phyloP scores from a whole-genome alignment of 2,113 vertebrate genomes.

The Penelope pileata region DNA sequence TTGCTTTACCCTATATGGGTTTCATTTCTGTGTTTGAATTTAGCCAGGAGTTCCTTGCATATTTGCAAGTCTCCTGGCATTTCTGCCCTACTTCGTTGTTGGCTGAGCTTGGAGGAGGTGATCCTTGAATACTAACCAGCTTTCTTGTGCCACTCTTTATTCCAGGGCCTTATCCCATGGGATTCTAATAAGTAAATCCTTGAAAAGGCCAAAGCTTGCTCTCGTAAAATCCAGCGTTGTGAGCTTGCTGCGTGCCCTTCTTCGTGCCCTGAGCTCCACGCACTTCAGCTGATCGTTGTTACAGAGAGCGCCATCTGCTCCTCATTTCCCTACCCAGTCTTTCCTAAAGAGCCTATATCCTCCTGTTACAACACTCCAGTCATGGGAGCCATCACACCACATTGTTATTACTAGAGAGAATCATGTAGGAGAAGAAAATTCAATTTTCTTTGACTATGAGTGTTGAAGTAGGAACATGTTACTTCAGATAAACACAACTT shows the following conservation, averaged over 20 bases:
- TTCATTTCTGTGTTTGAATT: background rate
- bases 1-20: background rate
- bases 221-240: background rate
- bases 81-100: background rate
- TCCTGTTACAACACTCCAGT: background rate
- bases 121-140: background rate
- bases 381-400: background rate
- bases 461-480: background rate
- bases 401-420: background rate
- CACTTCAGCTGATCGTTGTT: background rate
- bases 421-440: background rate
- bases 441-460: too few species aligned
- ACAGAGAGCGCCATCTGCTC: background rate
- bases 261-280: background rate
- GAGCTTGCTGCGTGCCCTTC: background rate
- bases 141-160: background rate
- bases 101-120: background rate
- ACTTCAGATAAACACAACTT: background rate
- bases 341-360: background rate
- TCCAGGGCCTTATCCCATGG: background rate
- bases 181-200: too few species aligned
- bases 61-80: background rate
- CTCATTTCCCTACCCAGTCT: background rate
- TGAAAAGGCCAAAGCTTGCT: background rate
- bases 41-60: background rate